These are phyloP conservation scores for Tenualosa ilisha DNA, from an alignment of 2,797 vertebrate species.

Conservation along the genomic window DNA sequence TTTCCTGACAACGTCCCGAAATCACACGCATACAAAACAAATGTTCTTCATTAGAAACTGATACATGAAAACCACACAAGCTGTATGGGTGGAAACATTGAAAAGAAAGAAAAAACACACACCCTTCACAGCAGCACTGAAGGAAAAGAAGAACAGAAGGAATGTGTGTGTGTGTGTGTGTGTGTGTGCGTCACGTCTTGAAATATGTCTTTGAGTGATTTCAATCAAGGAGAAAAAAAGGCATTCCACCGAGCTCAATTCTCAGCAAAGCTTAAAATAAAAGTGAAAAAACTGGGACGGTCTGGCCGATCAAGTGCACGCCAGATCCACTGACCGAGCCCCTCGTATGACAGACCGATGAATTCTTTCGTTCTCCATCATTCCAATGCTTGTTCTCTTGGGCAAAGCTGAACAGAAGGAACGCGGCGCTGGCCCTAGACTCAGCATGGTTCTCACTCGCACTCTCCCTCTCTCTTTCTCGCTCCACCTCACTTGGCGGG, in stretches of 20 bases:
- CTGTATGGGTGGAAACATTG: conserved; percentile 30
- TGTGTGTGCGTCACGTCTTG: conserved; percentile 33
- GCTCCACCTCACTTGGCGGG: neutral
- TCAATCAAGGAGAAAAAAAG: neutral
- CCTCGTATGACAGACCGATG: neutral
- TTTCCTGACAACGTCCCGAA: conserved; percentile 16
- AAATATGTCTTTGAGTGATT: conserved; percentile 55
- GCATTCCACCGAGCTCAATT: conserved; percentile 31
- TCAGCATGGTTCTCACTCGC: neutral
- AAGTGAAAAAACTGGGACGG: neutral
- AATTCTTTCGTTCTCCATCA: neutral
- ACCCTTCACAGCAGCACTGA: neutral
- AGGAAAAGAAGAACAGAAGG: neutral
- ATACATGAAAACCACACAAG: conserved; percentile 8
- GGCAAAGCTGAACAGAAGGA: neutral
- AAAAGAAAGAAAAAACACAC: neutral
- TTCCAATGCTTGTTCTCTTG: neutral
- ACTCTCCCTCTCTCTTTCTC: too few relatives aligned
- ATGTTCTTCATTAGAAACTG: conserved; percentile 26
- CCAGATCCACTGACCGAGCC: neutral
- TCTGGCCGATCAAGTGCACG: neutral
- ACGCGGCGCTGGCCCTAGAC: neutral
- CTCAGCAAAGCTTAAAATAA: conserved; percentile 26
- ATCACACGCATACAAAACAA: conserved; percentile 4
- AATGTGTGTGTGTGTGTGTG: conserved; percentile 26